Evolutionary conservation across 2,888 invertebrate genomes (phyloP), one percentile per base, ranked within the genome.

Genomic region (Perizoma affinitatum): DNA sequence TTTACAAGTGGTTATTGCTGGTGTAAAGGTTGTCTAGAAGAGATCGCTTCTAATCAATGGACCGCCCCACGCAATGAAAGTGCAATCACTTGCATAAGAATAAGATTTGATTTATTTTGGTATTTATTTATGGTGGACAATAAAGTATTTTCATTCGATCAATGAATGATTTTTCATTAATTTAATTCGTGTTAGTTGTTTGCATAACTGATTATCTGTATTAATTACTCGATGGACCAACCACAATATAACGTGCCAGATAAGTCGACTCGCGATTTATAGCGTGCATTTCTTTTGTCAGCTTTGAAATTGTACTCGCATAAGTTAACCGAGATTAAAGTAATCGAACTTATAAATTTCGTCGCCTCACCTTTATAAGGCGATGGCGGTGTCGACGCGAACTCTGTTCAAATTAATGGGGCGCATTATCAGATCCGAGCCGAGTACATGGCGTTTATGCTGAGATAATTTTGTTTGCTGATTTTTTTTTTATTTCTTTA

Each of bases 301-400:
- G 92, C 89, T 90, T 89, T 89, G 90, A 90, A 92, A 92, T 92
- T 91, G 92, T 91, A 90, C 87, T 88, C 92, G 92, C 92, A 92
- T 92, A 92, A 91, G 92, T 92, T 91, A 92, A 82, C 87, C 85
- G 87, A 92, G 92, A 92, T 92, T 92, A 92, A 91, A 92, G 89
- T 92, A 92, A 92, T 92, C 92, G 92, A 92, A 92, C 92, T 91
- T 92, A 92, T 92, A 92, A 92, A 92, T 92, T 92, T 91, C 91
- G 92, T 92, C 92, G 88, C 84, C 89, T 92, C 91, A 92, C 90
- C 91, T 92, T 86, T 90, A 88, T 88, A 90, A 85, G 90, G 88
- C 83, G 85, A 82, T 82, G 85, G 85, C 85, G 86, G 83, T 88
- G 91, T 90, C 90, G 92, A 90, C 92, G 90, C 89, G 86, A 88